Evolutionary conservation across 2,113 vertebrate genomes (phyloP).

Genomic region (Astur gentilis): DNA sequence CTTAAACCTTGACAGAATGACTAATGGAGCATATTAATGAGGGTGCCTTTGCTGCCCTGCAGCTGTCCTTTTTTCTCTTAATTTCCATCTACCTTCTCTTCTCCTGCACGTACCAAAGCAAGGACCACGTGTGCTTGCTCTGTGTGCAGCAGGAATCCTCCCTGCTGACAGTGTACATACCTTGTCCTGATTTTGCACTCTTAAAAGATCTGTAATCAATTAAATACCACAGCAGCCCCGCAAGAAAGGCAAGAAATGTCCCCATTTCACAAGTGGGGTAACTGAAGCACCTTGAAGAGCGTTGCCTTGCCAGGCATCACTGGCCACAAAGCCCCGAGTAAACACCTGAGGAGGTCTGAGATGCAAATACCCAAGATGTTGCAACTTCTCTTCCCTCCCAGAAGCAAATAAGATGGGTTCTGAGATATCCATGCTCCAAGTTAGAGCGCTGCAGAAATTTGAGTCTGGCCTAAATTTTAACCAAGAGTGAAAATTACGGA

Average conservation of each 20-base stretch:
- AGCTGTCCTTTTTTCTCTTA: background rate
- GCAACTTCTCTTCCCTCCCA: background rate
- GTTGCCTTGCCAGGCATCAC: background rate
- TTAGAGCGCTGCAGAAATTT: background rate
- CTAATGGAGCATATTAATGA: background rate
- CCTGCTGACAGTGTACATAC: rapidly evolving
- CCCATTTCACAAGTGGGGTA: background rate
- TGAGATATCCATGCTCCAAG: background rate
- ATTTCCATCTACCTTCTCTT: background rate
- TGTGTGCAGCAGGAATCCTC: background rate
- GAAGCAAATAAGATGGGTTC: background rate
- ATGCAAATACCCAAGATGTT: background rate
- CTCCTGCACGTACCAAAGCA: background rate
- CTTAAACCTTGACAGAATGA: background rate
- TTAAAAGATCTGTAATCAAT: background rate
- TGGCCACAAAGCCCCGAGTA: rapidly evolving
- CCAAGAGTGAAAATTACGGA: background rate
- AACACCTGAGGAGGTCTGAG: background rate
- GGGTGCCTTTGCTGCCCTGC: background rate
- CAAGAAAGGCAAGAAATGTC: background rate
- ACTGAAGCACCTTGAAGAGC: background rate
- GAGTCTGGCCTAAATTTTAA: background rate
- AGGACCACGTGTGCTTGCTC: background rate
- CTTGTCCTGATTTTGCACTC: background rate
- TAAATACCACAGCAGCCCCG: background rate